phyloP scores from a whole-genome alignment of 2,888 invertebrate genomes.

The Tanytarsus gracilentus region DNA sequence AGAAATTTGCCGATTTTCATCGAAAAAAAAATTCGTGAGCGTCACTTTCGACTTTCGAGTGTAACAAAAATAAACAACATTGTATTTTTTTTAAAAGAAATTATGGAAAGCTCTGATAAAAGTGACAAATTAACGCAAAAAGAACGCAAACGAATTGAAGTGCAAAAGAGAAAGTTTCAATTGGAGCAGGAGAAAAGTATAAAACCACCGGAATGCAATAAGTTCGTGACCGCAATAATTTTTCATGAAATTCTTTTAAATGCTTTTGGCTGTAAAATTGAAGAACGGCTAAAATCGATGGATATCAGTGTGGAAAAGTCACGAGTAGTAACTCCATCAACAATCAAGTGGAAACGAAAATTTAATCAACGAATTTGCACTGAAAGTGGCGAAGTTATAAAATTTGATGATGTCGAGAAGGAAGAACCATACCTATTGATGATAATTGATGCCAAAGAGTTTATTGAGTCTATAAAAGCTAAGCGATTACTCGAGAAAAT shows the following conservation, averaged over 20 bases:
- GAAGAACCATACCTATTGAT: slow-evolving; percentile 34
- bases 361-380: slow-evolving; percentile 13
- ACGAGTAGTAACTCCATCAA: slow-evolving; percentile 31
- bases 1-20: not conserved
- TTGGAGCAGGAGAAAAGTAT: slow-evolving; percentile 9
- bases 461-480: slow-evolving; percentile 33
- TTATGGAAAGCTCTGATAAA: not conserved
- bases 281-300: slow-evolving; percentile 32
- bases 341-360: slow-evolving; percentile 39
- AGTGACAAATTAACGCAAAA: not conserved
- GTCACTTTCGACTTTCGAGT: not conserved
- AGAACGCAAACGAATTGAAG: slow-evolving; percentile 10
- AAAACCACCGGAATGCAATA: slow-evolving; percentile 13
- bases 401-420: slow-evolving; percentile 34
- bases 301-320: slow-evolving; percentile 36
- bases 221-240: slow-evolving; percentile 1
- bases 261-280: slow-evolving; percentile 33
- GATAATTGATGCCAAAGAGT: slow-evolving; percentile 34
- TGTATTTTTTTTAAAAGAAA: not conserved
- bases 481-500: slow-evolving; percentile 33
- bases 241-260: not conserved
- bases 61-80: not conserved
- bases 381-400: slow-evolving; percentile 3
- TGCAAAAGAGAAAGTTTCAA: slow-evolving; percentile 14
- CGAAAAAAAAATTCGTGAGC: not conserved